Conservation (phyloP, 2,113 vertebrate species). For the Tyrannus savana region DNA sequence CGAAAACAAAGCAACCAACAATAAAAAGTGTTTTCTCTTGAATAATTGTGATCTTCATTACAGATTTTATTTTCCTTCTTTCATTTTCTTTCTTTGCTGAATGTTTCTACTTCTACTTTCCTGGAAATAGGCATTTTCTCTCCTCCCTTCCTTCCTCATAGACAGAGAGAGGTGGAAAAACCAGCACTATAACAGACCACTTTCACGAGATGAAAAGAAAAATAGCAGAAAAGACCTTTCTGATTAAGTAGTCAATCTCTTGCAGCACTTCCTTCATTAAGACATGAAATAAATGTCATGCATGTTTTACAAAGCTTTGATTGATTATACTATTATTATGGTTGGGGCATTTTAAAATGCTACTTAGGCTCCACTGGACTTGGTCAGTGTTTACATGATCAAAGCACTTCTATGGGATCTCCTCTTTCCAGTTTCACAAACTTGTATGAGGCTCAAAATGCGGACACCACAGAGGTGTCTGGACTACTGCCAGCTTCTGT, state of each 20-base stretch:
- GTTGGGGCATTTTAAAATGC: not conserved
- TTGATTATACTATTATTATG: not conserved
- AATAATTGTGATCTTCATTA: not conserved
- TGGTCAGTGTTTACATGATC: not conserved
- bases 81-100: not conserved
- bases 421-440: not conserved
- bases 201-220: not conserved
- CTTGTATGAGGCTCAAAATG: not conserved
- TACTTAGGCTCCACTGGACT: not conserved
- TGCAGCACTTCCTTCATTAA: not conserved
- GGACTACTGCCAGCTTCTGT: not conserved
- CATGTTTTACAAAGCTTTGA: not conserved
- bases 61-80: not conserved
- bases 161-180: not conserved
- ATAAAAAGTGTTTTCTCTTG: not conserved
- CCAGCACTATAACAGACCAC: not conserved
- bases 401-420: not conserved
- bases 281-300: not conserved
- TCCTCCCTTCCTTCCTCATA: not conserved
- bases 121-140: not conserved
- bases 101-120: not conserved
- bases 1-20: rapidly evolving
- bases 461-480: not conserved
- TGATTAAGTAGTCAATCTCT: not conserved
- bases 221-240: not conserved